Percentiles rank a stretch among this genome's conserved stretches.
phyloP scores from a whole-genome alignment of 2,113 vertebrate genomes.

The Heloderma charlesbogerti region DNA sequence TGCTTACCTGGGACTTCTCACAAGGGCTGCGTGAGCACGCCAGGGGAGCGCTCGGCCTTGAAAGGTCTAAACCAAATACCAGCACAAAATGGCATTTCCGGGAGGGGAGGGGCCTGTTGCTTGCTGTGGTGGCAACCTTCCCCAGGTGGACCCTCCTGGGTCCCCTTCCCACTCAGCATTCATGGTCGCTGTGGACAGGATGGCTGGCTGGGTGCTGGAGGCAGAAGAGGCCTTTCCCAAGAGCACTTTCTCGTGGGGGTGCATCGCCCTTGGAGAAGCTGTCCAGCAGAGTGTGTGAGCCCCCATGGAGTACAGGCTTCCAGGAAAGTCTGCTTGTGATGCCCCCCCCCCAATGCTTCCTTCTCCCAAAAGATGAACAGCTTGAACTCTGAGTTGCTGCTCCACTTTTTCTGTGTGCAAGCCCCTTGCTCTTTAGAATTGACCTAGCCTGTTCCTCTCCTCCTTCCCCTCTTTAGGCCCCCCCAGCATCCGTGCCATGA shows the following conservation, averaged over 20 bases:
- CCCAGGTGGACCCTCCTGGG: too few species aligned
- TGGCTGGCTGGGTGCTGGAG: background rate
- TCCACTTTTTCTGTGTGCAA: background rate
- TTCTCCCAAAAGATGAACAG: background rate
- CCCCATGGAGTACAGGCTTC: background rate
- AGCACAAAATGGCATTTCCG: too few species aligned
- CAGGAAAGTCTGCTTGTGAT: background rate
- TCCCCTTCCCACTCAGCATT: too few species aligned
- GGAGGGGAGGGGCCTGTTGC: background rate
- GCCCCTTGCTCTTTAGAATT: constrained; percentile 65
- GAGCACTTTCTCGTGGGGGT: too few species aligned
- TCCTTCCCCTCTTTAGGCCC: constrained; percentile 81
- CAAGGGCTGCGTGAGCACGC: too few species aligned
- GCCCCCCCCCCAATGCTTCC: too few species aligned
- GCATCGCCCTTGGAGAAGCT: too few species aligned
- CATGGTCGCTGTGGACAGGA: too few species aligned
- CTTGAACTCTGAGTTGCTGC: background rate
- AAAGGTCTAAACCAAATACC: too few species aligned
- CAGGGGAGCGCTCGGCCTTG: too few species aligned
- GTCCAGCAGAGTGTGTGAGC: background rate
- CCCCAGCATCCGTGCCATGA: constrained; percentile 96
- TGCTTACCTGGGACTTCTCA: too few species aligned
- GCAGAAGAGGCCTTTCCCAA: background rate
- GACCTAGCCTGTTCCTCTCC: constrained; percentile 74
- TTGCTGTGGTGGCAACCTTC: too few species aligned